These are phyloP conservation scores for Gerris buenoi DNA, from an alignment of 1,140 invertebrate genomes.

Conservation along the genomic window DNA sequence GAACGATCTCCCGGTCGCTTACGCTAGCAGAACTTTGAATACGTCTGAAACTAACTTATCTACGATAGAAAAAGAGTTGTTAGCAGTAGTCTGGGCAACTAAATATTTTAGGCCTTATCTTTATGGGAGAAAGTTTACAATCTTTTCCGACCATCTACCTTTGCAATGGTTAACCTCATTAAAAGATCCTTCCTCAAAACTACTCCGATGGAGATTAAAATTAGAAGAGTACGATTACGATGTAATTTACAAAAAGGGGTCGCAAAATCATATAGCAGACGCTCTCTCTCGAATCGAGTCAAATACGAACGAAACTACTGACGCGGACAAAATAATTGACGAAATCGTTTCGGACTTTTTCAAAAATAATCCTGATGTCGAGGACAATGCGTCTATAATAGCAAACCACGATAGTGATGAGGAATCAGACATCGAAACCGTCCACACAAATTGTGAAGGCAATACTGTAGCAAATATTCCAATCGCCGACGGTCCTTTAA, in stretches of 20 bases:
- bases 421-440: no score
- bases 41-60: constrained; percentile 23
- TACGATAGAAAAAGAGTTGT: constrained; percentile 32
- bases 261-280: constrained; percentile 24
- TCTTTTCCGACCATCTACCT: constrained; percentile 36
- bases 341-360: no score
- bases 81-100: constrained; percentile 35
- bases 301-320: no score
- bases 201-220: constrained; percentile 18
- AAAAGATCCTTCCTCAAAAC: constrained; percentile 23
- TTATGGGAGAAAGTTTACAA: constrained; percentile 31
- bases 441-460: no score
- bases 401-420: no score
- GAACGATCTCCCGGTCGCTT: constrained; percentile 23
- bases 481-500: no score
- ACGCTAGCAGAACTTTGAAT: constrained; percentile 22
- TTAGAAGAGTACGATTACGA: constrained; percentile 18
- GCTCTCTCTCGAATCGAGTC: no score
- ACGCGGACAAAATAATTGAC: no score
- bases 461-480: no score
- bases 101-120: constrained; percentile 34
- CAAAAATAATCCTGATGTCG: no score
- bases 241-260: constrained; percentile 20
- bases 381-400: no score
- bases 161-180: constrained; percentile 30